phyloP scores from a whole-genome alignment of 2,113 vertebrate genomes.

The Actenoides hombroni region DNA sequence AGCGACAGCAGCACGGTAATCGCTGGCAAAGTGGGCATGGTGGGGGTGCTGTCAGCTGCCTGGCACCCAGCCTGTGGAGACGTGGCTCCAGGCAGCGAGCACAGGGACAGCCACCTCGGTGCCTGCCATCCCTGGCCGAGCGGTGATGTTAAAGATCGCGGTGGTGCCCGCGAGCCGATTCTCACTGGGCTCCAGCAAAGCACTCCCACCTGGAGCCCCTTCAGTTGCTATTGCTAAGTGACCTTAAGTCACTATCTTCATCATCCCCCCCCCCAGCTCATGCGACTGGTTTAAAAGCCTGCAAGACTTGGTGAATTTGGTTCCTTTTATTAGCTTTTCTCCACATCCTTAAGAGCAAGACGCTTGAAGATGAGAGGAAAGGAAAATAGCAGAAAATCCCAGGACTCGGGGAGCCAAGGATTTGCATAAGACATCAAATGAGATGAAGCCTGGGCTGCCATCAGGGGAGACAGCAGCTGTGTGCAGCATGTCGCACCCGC shows the following conservation, averaged over 20 bases:
- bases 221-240: accelerated
- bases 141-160: accelerated
- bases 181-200: accelerated
- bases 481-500: not conserved
- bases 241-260: not conserved
- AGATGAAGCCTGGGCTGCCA: slow-evolving; percentile 9
- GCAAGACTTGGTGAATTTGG: not conserved
- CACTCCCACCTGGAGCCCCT: accelerated
- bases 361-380: slow-evolving; percentile 40
- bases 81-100: not conserved
- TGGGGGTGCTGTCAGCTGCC: not conserved
- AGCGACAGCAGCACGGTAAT: not conserved
- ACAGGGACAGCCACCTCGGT: not conserved
- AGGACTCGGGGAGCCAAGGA: slow-evolving; percentile 4
- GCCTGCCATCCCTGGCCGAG: not conserved
- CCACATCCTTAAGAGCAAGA: not conserved
- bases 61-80: not conserved
- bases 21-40: not conserved
- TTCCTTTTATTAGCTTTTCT: slow-evolving; percentile 41
- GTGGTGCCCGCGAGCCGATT: accelerated
- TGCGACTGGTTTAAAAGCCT: not conserved
- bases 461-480: not conserved
- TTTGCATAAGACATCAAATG: slow-evolving; percentile 68
- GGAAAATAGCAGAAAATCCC: slow-evolving; percentile 57
- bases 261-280: not conserved